Percentiles rank a stretch among this genome's conserved stretches.
Conservation (phyloP, 2,888 invertebrate genomes). For the Graphium colonna region DNA sequence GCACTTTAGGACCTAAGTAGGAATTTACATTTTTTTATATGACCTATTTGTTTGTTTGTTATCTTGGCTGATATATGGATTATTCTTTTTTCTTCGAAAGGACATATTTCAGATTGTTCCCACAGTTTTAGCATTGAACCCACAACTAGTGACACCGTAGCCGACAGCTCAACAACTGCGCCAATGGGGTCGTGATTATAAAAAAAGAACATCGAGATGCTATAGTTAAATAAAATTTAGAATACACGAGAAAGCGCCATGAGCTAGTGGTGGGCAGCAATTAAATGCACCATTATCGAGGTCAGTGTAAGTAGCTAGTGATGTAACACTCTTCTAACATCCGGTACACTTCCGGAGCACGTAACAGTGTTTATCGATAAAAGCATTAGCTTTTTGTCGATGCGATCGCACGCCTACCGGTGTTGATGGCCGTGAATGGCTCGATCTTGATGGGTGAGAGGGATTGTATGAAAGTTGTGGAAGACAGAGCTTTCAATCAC, state of each 20-base stretch:
- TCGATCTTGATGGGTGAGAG: neutral
- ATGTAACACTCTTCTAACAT: slow-evolving; percentile 47
- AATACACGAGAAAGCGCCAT: slow-evolving; percentile 2
- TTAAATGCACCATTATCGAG: slow-evolving; percentile 47
- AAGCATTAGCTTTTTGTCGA: slow-evolving; percentile 16
- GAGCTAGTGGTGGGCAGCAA: slow-evolving; percentile 27
- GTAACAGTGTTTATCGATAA: slow-evolving; percentile 35
- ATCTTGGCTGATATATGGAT: no score
- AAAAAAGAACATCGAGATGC: neutral
- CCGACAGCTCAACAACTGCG: no score
- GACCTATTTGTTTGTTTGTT: no score
- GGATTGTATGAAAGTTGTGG: no score
- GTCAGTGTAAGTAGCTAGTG: slow-evolving; percentile 42
- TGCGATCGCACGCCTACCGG: slow-evolving; percentile 6
- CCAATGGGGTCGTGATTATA: neutral
- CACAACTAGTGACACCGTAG: no score
- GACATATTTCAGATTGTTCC: no score
- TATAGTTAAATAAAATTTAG: neutral
- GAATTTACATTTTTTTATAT: no score
- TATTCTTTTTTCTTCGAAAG: no score
- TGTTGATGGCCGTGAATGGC: neutral
- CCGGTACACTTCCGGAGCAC: slow-evolving; percentile 48
- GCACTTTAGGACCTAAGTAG: no score
- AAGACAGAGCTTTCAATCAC: no score
- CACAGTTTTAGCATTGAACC: no score